Evolutionary conservation across 2,797 vertebrate genomes (phyloP).

Genomic region (Steatocranus sp.): DNA sequence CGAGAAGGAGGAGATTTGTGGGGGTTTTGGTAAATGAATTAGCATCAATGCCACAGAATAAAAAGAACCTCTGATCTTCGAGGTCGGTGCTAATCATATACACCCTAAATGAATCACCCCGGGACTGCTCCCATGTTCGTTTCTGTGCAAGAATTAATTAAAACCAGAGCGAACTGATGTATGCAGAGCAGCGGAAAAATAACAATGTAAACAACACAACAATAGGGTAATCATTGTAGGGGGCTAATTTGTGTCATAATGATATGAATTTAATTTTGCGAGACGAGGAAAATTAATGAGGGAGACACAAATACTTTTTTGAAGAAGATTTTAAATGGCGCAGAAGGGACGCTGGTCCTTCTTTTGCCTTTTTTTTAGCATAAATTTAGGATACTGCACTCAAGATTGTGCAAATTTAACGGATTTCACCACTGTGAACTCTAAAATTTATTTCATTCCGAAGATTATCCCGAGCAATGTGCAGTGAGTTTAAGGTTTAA

Average conservation of each 20-base stretch:
- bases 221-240: conserved; percentile 37
- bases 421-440: neutral
- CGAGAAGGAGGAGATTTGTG: neutral
- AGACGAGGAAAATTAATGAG: conserved; percentile 44
- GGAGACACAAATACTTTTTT: neutral
- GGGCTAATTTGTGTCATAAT: conserved; percentile 55
- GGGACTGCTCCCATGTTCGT: conserved; percentile 62
- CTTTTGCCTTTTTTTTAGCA: neutral
- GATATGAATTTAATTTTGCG: conserved; percentile 35
- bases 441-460: accelerated
- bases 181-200: conserved; percentile 42
- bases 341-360: neutral
- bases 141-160: conserved; percentile 62
- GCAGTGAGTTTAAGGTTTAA: neutral
- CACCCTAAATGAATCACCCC: conserved; percentile 60
- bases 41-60: conserved; percentile 49
- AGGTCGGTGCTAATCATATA: conserved; percentile 66
- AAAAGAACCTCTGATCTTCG: conserved; percentile 68
- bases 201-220: conserved; percentile 63
- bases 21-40: conserved; percentile 40
- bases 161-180: conserved; percentile 31
- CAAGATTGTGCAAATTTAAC: neutral
- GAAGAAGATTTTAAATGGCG: conserved; percentile 6
- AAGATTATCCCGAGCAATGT: neutral
- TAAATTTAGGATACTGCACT: neutral